Percentiles rank a stretch among this genome's conserved stretches.
Evolutionary conservation across 2,888 invertebrate genomes (phyloP).

Genomic region (Anoncus sp.): DNA sequence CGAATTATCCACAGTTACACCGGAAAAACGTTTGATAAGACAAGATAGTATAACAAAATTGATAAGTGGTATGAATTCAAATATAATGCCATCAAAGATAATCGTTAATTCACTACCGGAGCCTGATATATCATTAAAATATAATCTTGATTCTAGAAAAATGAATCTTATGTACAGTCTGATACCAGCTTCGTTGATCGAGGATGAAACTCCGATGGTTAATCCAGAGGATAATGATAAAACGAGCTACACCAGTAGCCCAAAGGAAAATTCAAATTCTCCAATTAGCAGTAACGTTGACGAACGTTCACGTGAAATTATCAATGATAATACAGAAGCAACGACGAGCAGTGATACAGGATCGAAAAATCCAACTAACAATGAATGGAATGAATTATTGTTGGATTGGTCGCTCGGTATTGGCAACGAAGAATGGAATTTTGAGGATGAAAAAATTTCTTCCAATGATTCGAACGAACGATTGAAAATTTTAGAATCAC

Average conservation of each 20-base stretch:
- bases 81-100: conserved; percentile 71
- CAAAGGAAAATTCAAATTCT: conserved; percentile 24
- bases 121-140: conserved; percentile 73
- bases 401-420: conserved; percentile 58
- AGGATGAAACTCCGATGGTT: neutral
- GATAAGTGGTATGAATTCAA: conserved; percentile 70
- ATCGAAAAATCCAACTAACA: conserved; percentile 27
- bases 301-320: too few relatives aligned
- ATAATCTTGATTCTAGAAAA: conserved; percentile 73
- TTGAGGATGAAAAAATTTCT: conserved; percentile 30
- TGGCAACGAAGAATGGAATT: conserved; percentile 28
- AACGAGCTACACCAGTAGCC: neutral
- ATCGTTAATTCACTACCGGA: conserved; percentile 64
- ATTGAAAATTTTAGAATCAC: conserved; percentile 75
- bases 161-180: conserved; percentile 78
- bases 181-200: conserved; percentile 69
- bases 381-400: conserved; percentile 25
- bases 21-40: conserved; percentile 36
- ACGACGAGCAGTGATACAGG: neutral
- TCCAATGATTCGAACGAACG: conserved; percentile 59
- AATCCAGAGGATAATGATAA: neutral
- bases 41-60: conserved; percentile 74
- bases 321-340: neutral
- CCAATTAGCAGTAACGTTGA: conserved; percentile 24
- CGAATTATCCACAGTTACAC: conserved; percentile 15